Base-by-base conservation (phyloP, 2,888 invertebrate species). In the Pelosia muscerda region DNA sequence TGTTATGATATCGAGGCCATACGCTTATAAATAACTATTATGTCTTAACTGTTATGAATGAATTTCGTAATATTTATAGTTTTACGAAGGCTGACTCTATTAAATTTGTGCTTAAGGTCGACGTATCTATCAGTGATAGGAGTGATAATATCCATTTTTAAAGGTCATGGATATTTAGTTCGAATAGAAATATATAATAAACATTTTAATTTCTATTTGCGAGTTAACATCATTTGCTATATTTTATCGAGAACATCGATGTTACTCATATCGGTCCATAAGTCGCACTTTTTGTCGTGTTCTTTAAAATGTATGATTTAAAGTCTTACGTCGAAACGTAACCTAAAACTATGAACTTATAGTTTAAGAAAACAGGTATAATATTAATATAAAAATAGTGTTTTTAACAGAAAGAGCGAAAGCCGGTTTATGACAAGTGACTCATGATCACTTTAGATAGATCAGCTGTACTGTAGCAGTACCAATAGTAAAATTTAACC, bases 1-100 rank as follows among this genome's bases (percentile, higher is more conserved):
- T 59, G 28, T 59, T 63, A 68, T 26, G 55, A 22, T 56, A 66
- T 66, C 31, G 60, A 73, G 71, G 67, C 61, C 71, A 62, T 15
- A n/a, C 22, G 25, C 62, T 56, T 59, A 65, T 71, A 66, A 22
- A 26, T 22, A 60, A 65, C 63, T 69, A 56, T 74, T 58, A 68
- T 13, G 42, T 63, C 26, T 67, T 54, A 59, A 63, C 38, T 28
- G 15, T 58, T 63, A 62, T 65, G 68, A 72, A 72, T 74, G 53
- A 59, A 72, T 75, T 70, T 66, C 26, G 65, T 58, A 58, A 65
- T 53, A 38, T 34, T 67, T 61, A 53, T 63, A 54, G 26, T 15
- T 64, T 63, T 54, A 42, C 60, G 28, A 59, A 76, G 61, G 60
- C 63, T 31, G 62, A 11, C 13, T 42, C 25, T n/a, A 38, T 28